Evolutionary conservation across 2,888 invertebrate genomes (phyloP), one percentile per base, ranked within the genome.

Genomic region (Ichneumoninae sp.): DNA sequence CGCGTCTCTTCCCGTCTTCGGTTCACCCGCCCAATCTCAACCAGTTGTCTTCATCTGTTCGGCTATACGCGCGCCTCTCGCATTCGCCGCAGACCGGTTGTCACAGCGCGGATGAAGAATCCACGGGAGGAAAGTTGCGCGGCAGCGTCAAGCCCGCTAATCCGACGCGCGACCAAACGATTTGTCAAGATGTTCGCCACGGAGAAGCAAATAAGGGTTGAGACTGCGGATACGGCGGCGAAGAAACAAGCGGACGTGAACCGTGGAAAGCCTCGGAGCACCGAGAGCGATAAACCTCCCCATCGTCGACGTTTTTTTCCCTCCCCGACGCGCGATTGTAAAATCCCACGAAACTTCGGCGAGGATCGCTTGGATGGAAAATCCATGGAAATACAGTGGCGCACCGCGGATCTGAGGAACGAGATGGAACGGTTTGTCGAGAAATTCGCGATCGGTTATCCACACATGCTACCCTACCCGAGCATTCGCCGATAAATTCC

Each of bases 221-320:
- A 13, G 30, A 33, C 33, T 33, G 33, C 30, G 60, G 60, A 33
- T 33, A 16, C n/a, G 16, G 1, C 33, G 1, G 60, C 6, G 16
- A 33, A n/a, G 60, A 63, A 63, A 60, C 30, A 30, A 60, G 60
- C 10, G 10, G 13, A 13, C 5, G 30, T 3, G 30, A 60, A 30
- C 26, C 60, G 16, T 30, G 26, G 26, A 16, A 30, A 63, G 33
- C 60, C 4, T 63, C 60, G 60, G 16, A 63, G 13, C 30, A 30
- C 4, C 7, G n/a, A 33, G n/a, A 63, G 16, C 87, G 91, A 91
- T 89, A 91, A 88, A 91, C 88, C 87, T 44, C 44, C 13, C 50
- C 47, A 63, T 44, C n/a, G 33, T 47, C 26, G 36, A n/a, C 40
- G 7, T 54, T 54, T 57, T 54, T 57, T 68, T 33, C 44, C 13